These are phyloP conservation scores for Pollenia griseotomentosa DNA, from an alignment of 2,888 invertebrate genomes.

Conservation along the genomic window DNA sequence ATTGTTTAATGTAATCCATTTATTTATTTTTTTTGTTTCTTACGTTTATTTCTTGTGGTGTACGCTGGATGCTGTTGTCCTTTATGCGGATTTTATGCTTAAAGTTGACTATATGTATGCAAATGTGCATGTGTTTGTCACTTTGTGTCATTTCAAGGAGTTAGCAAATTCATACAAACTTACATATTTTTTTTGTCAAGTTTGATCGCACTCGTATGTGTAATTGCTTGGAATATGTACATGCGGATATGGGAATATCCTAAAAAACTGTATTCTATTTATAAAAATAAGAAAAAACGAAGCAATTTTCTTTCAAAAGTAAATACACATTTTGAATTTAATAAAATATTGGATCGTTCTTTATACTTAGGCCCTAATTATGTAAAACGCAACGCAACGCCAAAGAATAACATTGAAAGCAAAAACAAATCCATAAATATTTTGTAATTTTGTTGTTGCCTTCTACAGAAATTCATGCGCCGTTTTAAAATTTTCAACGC, in stretches of 20 bases:
- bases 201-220: constrained; percentile 13
- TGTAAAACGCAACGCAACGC: too few relatives aligned
- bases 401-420: too few relatives aligned
- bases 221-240: neutral
- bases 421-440: too few relatives aligned
- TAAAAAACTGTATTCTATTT: neutral
- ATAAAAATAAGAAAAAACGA: too few relatives aligned
- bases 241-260: neutral
- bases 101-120: neutral
- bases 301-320: too few relatives aligned
- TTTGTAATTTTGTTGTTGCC: too few relatives aligned
- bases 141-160: neutral
- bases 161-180: neutral
- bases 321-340: too few relatives aligned
- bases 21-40: neutral
- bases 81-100: constrained; percentile 36
- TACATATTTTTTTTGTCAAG: neutral
- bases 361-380: too few relatives aligned
- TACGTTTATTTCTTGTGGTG: constrained; percentile 1
- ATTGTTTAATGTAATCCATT: too few relatives aligned
- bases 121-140: constrained; percentile 29
- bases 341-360: too few relatives aligned
- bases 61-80: constrained; percentile 34
- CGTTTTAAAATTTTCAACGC: too few relatives aligned
- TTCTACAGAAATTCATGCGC: too few relatives aligned